Base-by-base conservation (phyloP, 2,888 invertebrate species). In the Neria commutata region DNA sequence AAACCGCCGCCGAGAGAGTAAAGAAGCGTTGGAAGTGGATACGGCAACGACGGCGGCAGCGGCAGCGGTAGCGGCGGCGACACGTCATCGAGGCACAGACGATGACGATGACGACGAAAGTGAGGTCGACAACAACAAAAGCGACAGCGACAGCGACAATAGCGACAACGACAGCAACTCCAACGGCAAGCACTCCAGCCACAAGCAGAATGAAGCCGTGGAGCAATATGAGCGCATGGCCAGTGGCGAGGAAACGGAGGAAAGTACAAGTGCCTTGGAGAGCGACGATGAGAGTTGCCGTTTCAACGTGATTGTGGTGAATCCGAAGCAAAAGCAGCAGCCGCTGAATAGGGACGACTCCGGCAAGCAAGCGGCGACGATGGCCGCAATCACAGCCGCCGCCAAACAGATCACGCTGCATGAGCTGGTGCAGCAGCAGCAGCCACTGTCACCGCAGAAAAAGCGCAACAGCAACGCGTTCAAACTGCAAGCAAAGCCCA, bases 31-130 rank as follows among this genome's bases (percentile, higher is more conserved):
- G 24, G 6, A 25, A 25, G 16, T 5, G 33, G 11, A n/a, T 37
- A 45, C 14, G 16, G 34, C 52, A 54, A 33, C 58, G 45, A 33
- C 42, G 29, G 37, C 24, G 61, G 49, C 62, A 61, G 58, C 59
- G 57, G 51, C 56, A 59, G 59, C 62, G 64, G 64, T 60, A 58
- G 42, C 56, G 49, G 50, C 63, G 55, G 56, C 60, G 61, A 40
- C 61, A n/a, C n/a, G n/a, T n/a, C n/a, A n/a, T n/a, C n/a, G n/a
- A n/a, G n/a, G n/a, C n/a, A n/a, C 59, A 53, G 34, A 21, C 25
- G 34, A 33, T 23, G 54, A 49, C 46, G 50, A 48, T 51, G 47
- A 56, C 37, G 23, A 47, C 19, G 53, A 59, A 19, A 47, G 49
- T 48, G 55, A 14, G 8, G 8, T 2, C 34, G 14, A 14, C 37